phyloP scores from a whole-genome alignment of 2,888 invertebrate genomes.

The Sminthurinus aureus region DNA sequence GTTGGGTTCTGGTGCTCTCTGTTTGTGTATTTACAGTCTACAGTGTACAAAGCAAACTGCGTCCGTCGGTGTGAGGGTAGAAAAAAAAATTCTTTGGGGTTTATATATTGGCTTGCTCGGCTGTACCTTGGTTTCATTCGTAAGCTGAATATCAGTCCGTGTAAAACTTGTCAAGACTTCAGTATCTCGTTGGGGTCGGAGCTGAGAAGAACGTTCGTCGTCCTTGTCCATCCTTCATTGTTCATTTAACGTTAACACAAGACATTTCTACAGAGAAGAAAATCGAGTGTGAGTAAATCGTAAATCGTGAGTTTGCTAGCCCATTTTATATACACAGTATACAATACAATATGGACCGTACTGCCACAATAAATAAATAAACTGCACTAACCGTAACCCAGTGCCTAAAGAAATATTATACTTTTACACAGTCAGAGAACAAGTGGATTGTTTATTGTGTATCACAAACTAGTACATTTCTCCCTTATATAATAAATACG shows the following conservation, averaged over 20 bases:
- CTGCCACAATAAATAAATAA: neutral
- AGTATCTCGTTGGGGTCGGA: neutral
- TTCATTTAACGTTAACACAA: no score
- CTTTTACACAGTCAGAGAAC: conserved; percentile 3
- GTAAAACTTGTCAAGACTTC: neutral
- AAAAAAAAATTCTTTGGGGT: neutral
- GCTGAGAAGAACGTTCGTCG: neutral
- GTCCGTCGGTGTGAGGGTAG: neutral
- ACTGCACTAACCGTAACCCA: conserved; percentile 3
- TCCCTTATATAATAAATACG: neutral
- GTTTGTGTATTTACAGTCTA: neutral
- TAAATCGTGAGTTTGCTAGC: neutral
- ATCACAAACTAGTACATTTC: neutral
- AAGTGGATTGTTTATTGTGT: neutral
- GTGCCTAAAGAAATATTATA: conserved; percentile 18
- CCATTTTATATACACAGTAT: neutral
- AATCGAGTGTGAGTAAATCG: no score
- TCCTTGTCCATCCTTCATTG: no score
- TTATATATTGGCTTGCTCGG: neutral
- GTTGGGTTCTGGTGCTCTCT: neutral
- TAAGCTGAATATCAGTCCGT: neutral
- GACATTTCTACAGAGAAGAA: neutral
- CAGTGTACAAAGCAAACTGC: neutral
- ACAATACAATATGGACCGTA: neutral
- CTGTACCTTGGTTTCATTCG: neutral